Conservation (phyloP, 2,888 invertebrate species). For the Anthrax anthrax region DNA sequence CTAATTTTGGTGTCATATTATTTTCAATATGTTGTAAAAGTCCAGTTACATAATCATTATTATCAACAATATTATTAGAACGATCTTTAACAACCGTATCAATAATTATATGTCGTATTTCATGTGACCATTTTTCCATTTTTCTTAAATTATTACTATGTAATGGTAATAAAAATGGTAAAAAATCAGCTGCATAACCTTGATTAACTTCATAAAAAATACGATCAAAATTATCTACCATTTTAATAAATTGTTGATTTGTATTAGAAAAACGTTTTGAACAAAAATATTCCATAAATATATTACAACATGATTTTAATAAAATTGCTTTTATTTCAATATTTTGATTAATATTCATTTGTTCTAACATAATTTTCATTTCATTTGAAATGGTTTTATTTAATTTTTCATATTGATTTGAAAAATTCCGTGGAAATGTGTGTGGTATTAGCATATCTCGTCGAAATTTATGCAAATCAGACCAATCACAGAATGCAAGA, state of each 20-base stretch:
- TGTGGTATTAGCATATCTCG: conserved; percentile 43
- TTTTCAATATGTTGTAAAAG: conserved; percentile 39
- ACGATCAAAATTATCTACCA: conserved; percentile 43
- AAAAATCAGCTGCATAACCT: conserved; percentile 50
- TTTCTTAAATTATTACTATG: conserved; percentile 37
- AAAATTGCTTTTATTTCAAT: conserved; percentile 36
- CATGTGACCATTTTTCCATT: conserved; percentile 37
- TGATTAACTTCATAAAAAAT: conserved; percentile 55
- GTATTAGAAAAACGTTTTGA: conserved; percentile 34
- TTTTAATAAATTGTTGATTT: conserved; percentile 33
- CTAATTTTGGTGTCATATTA: conserved; percentile 30
- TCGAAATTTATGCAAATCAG: conserved; percentile 44
- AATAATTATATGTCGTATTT: conserved; percentile 41
- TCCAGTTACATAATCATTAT: conserved; percentile 43
- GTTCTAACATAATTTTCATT: conserved; percentile 24
- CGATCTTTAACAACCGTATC: conserved; percentile 38
- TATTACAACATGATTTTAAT: conserved; percentile 41
- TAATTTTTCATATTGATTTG: conserved; percentile 38
- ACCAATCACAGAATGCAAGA: conserved; percentile 56
- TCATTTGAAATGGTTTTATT: conserved; percentile 37
- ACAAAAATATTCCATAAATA: conserved; percentile 48
- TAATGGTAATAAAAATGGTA: conserved; percentile 45
- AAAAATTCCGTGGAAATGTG: conserved; percentile 43
- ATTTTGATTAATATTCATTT: conserved; percentile 15
- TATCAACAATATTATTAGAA: conserved; percentile 20